Evolutionary conservation across 1,140 invertebrate genomes (phyloP), one percentile per base, ranked within the genome.

Genomic region (Grapholita molesta): DNA sequence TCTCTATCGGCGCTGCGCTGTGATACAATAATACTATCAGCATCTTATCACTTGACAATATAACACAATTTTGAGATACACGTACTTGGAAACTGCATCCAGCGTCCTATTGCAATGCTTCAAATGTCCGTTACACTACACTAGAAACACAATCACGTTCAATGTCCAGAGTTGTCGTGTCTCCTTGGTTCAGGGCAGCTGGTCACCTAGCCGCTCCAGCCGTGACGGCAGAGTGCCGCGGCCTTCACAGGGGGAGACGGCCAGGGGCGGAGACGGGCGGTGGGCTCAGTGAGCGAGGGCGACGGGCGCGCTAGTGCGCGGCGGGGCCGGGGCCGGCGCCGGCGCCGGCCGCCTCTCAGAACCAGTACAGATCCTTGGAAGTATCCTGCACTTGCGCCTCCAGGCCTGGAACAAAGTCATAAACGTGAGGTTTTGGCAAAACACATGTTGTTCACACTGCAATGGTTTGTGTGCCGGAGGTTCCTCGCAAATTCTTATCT

Each of bases 361-460:
- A 93, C 93, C 93, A 93, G 86, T 93, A 93, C 68, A 93, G 85
- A 76, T 93, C 92, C 85, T 93, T 93, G 23, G 93, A 93, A 68
- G 93, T 93, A 79, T 93, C 92, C 80, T 93, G 93, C 77, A 93
- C 93, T 86, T 92, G 93, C 73, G 92, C 92, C 80, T 93, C 93
- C 82, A 93, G 83, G 86, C 93, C 93, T 93, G 90, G 38, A 76
- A 76, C 70, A 79, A 72, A 8, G 5, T 57, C 33, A 23, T 11
- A 9, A 33, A 15, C n/a, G 7, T 64, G n/a, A 38, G 35, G n/a
- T n/a, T n/a, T n/a, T n/a, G n/a, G n/a, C n/a, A n/a, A n/a, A n/a
- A n/a, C n/a, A n/a, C n/a, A n/a, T n/a, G n/a, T n/a, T n/a, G n/a
- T n/a, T n/a, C n/a, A n/a, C n/a, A n/a, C n/a, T n/a, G n/a, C n/a